Base-by-base conservation (phyloP, 2,888 invertebrate species). In the Rhingia rostrata region DNA sequence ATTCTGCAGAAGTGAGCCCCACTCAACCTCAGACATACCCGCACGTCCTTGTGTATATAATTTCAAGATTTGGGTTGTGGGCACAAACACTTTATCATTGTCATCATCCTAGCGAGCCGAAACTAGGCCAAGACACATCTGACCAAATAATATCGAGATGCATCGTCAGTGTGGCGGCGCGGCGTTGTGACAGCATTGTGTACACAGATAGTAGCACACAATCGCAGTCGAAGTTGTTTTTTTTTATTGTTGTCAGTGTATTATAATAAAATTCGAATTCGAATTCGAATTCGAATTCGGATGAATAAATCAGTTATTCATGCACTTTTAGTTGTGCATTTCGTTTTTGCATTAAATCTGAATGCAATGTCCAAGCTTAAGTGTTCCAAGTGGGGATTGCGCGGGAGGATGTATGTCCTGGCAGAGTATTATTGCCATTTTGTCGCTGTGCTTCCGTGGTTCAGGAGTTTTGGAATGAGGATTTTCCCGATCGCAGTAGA, bases 261-360 rank as follows among this genome's bases (percentile, higher is more conserved):
- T 58, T 30, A 60, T 35, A 35, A 56, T 45, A 51, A 45, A 7
- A 54, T 33, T 37, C 37, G 49, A 41, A 49, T 63, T 56, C 32
- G 60, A 7, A 54, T 33, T 37, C 37, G 49, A 41, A 49, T 63
- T 56, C 32, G 60, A 82, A 64, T 22, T 56, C 22, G 60, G 77
- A 64, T 60, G 66, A 79, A 73, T 70, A 80, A 56, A 84, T 84
- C 80, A 80, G 80, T 84, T 70, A 80, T 84, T 84, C 80, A 84
- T 84, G 84, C 74, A 75, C 80, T 84, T 84, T 84, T 63, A 69
- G 74, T 58, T 75, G 33, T 43, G 14, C 45, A 61, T 49, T 70
- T 74, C 69, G 64, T 67, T 84, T 80, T 80, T 70, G 84, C 58
- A 73, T 79, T 64, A 66, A 73, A 67, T 58, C 69, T 6, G 45